These are phyloP conservation scores for Anguilla obscura DNA, from an alignment of 2,797 vertebrate genomes.

Conservation along the genomic window DNA sequence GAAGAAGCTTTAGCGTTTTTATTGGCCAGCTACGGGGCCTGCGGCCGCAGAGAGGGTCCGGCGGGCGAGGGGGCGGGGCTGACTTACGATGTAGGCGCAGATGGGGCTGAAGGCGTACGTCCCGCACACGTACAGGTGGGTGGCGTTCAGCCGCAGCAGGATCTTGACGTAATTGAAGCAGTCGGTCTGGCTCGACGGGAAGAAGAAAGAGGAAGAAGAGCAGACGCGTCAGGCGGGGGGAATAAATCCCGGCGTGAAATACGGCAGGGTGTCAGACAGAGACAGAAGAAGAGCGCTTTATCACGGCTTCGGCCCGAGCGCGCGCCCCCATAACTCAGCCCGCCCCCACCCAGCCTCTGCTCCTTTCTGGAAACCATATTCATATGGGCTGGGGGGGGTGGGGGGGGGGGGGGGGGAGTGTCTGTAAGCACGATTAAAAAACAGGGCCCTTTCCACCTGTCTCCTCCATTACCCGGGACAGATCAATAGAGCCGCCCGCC, in stretches of 20 bases:
- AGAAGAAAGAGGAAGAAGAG: not conserved
- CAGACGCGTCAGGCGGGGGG: not conserved
- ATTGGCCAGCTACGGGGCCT: not conserved
- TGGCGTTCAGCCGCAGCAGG: conserved; percentile 84
- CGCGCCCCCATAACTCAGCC: not conserved
- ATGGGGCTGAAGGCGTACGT: conserved; percentile 93
- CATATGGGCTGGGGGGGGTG: not conserved
- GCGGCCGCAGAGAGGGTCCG: not conserved
- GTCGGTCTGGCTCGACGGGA: conserved; percentile 75
- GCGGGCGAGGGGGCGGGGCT: not conserved
- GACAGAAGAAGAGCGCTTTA: not conserved
- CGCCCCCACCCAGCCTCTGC: not conserved
- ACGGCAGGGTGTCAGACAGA: conserved; percentile 5
- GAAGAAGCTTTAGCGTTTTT: not conserved
- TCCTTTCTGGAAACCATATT: conserved; percentile 18
- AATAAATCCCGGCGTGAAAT: not conserved
- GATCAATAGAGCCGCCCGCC: not conserved
- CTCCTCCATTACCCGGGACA: not conserved
- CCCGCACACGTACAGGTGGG: conserved; percentile 89
- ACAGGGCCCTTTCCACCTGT: not conserved
- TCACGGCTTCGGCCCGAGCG: not conserved
- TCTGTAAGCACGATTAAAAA: not conserved
- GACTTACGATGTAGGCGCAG: conserved; percentile 91
- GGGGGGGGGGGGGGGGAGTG: too few relatives aligned
- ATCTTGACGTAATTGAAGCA: conserved; percentile 99